phyloP scores from a whole-genome alignment of 1,140 invertebrate genomes.

The Bombyx mandarina region DNA sequence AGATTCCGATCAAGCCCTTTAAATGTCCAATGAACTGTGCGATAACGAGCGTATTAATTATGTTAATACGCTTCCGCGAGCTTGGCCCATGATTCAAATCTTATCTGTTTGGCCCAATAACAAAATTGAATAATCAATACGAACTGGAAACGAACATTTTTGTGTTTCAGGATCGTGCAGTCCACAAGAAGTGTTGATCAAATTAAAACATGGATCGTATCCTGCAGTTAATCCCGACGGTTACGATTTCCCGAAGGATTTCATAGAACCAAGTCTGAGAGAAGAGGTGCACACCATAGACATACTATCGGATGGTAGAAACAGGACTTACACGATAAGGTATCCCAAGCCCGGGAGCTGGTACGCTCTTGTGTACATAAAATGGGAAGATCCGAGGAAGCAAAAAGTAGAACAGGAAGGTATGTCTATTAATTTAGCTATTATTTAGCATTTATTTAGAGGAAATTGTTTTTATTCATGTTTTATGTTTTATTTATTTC shows the following conservation, averaged over 20 bases:
- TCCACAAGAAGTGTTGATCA: slow-evolving; percentile 73
- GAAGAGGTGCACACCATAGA: slow-evolving; percentile 41
- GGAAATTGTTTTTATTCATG: background rate
- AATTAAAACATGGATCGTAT: slow-evolving; percentile 81
- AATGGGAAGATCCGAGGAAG: slow-evolving; percentile 79
- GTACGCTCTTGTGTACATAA: slow-evolving; percentile 83
- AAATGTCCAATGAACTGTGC: no score
- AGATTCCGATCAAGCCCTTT: no score
- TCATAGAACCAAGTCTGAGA: slow-evolving; percentile 68
- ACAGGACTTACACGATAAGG: slow-evolving; percentile 36
- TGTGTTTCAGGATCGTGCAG: slow-evolving; percentile 70
- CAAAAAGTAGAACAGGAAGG: slow-evolving; percentile 82
- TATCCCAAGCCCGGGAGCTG: slow-evolving; percentile 81
- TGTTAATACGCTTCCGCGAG: no score
- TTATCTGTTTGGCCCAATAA: no score
- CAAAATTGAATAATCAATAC: no score
- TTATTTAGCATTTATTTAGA: no score
- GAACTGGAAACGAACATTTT: background rate
- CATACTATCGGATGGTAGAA: slow-evolving; percentile 43
- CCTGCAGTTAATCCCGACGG: slow-evolving; percentile 84
- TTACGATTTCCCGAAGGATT: slow-evolving; percentile 76
- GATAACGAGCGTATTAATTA: no score
- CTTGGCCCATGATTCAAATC: no score
- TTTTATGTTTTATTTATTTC: no score
- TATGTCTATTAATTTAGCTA: slow-evolving; percentile 31